Conservation (phyloP, 2,888 invertebrate genomes). For the Sphaeridia pumilis region DNA sequence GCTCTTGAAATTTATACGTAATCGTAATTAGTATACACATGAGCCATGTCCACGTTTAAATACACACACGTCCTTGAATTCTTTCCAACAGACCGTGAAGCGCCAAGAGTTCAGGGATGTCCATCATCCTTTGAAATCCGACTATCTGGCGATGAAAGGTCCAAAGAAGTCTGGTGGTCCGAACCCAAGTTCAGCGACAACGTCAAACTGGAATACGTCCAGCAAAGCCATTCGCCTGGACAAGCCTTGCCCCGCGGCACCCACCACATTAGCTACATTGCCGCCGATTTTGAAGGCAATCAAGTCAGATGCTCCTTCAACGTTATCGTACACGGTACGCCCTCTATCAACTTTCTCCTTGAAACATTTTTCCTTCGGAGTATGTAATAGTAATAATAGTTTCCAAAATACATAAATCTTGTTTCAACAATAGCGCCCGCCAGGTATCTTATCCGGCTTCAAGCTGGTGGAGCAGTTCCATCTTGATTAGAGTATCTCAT, state of each 20-base stretch:
- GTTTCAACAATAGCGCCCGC: too few relatives aligned
- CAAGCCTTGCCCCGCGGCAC: slow-evolving; percentile 48
- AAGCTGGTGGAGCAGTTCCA: too few relatives aligned
- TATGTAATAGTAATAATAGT: too few relatives aligned
- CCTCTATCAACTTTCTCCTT: not conserved
- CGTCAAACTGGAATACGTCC: slow-evolving; percentile 46
- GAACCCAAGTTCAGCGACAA: slow-evolving; percentile 54
- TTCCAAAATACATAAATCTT: too few relatives aligned
- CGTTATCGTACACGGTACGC: slow-evolving; percentile 40
- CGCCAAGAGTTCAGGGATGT: slow-evolving; percentile 49
- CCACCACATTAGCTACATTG: slow-evolving; percentile 53
- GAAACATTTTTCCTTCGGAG: not conserved
- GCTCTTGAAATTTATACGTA: too few relatives aligned
- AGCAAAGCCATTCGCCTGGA: slow-evolving; percentile 44
- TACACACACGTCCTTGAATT: too few relatives aligned
- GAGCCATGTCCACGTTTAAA: too few relatives aligned
- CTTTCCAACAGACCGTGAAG: slow-evolving; percentile 49
- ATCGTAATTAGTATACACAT: too few relatives aligned
- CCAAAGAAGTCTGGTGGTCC: slow-evolving; percentile 50
- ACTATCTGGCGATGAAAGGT: slow-evolving; percentile 46
- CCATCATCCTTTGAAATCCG: slow-evolving; percentile 51
- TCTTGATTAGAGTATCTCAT: too few relatives aligned
- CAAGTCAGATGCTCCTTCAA: slow-evolving; percentile 53
- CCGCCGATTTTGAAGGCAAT: slow-evolving; percentile 52
- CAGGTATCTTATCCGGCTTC: too few relatives aligned